Base-by-base conservation (phyloP, 2,797 vertebrate species). In the Bucorvus abyssinicus region DNA sequence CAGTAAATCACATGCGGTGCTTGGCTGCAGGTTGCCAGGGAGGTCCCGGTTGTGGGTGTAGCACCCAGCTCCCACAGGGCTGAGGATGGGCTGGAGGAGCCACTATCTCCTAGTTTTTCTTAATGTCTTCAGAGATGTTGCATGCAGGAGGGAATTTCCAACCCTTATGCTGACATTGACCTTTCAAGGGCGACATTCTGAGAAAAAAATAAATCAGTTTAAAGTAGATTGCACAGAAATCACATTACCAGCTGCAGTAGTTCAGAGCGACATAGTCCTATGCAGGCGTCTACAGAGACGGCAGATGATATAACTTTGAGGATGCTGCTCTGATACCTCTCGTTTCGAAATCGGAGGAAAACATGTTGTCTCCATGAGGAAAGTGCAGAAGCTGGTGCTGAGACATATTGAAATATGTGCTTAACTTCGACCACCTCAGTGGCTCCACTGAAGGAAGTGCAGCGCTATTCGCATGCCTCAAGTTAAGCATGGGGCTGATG, bases 221-320 rank as follows among this genome's bases (percentile, higher is more conserved):
- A 29, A 45, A 68, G 36, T 9, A 10, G 30, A 12, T 38, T 40
- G 36, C 7, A 9, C 10, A 27, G 50, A 60, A 85, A n/a, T 44
- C 16, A 6, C 5, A 15, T 29, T 22, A 26, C 13, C 59, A 63
- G 64, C 38, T 55, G 69, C 14, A 44, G 47, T 57, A 42, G 18
- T 78, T 74, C 52, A 34, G 77, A 22, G 29, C 0, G 30, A 2
- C 3, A 6, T 3, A 7, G 53, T 13, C 53, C 63, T 20, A 2
- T 20, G 6, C 3, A 67, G 59, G 14, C 0, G 0, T 36, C 52
- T 71, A 3, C 2, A 40, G 69, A 40, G 55, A 67, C 0, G 2
- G 64, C 32, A 74, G 80, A 29, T 73, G 56, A 36, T 2, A 3
- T 6, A 30, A 30, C 56, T 64, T 23, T 36, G 71, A 74, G 73